Evolutionary conservation across 2,888 invertebrate species (phyloP), one percentile per base, ranked within the genome.

Genomic region (Eilema depressum): DNA sequence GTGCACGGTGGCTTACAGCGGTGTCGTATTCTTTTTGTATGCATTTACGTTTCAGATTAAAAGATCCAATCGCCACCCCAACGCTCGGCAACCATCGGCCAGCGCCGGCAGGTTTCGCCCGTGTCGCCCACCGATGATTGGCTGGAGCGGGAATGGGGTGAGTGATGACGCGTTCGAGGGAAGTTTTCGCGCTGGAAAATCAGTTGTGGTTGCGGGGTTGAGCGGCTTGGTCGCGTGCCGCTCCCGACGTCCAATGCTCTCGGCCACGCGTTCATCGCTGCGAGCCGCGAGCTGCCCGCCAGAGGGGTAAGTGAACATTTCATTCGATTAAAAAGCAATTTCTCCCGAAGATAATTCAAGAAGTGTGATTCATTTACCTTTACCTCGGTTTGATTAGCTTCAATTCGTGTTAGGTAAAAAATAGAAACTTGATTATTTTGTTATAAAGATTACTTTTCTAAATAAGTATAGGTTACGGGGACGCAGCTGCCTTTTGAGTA

Each of bases 1-100:
- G 86, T 85, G 88, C 85, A 86, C 88, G 89, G 86, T 90, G 86
- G 89, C 91, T 91, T 89, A 89, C 89, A 87, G 77, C 87, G 85
- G 86, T 79, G 86, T 90, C 89, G 90, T 91, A 91, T 92, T 91
- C 91, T 92, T 95, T 94, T 93, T 93, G 88, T 91, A 90, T 94
- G 95, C 95, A 94, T 95, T 95, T 94, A 91, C 93, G 92, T 94
- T 95, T 91, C 92, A 94, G 94, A 95, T 95, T 95, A 95, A 94
- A 94, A 93, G 93, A 94, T 92, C 94, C 92, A 93, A 94, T 94
- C 91, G 89, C 89, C 93, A 92, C 93, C 92, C 92, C 87, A 80
- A 78, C 81, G 80, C 79, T 93, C 95, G 94, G 89, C 69, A 76
- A 79, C 77, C 73, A 80, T 90, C 95, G 95, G 87, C 77, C 76